Evolutionary conservation across 2,797 vertebrate genomes (phyloP).

Genomic region (Takifugu ocellatus): DNA sequence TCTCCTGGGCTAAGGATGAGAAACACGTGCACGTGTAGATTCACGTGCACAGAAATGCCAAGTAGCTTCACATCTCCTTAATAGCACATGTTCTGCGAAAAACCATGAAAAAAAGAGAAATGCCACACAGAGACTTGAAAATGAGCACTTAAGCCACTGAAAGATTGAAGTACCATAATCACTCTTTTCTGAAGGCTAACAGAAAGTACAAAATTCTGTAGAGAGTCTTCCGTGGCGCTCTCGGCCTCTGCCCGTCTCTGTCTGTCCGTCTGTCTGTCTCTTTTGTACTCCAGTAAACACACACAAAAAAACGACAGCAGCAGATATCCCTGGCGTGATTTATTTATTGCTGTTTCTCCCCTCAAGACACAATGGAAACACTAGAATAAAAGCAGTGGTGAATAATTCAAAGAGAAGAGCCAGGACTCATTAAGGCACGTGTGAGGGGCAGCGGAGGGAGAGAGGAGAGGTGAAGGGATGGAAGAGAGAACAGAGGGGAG

Average conservation of each 20-base stretch:
- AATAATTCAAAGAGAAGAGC: slow-evolving; percentile 74
- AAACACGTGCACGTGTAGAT: slow-evolving; percentile 50
- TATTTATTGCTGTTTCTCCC: slow-evolving; percentile 77
- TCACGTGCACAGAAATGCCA: slow-evolving; percentile 58
- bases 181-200: slow-evolving; percentile 16
- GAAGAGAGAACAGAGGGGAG: slow-evolving; percentile 30
- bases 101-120: background rate
- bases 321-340: slow-evolving; percentile 59
- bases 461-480: slow-evolving; percentile 34
- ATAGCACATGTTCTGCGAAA: background rate
- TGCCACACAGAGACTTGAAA: slow-evolving; percentile 5
- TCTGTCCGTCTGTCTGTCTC: background rate
- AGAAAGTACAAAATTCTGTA: slow-evolving; percentile 24
- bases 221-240: background rate
- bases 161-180: slow-evolving; percentile 31
- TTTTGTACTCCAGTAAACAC: slow-evolving; percentile 16
- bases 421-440: slow-evolving; percentile 71
- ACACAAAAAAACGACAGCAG: slow-evolving; percentile 29
- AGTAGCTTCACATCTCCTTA: slow-evolving; percentile 9
- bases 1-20: slow-evolving; percentile 7
- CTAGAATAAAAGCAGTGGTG: slow-evolving; percentile 67
- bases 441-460: slow-evolving; percentile 30
- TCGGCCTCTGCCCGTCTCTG: slow-evolving; percentile 6
- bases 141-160: slow-evolving; percentile 13
- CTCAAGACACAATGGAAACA: slow-evolving; percentile 69